These are phyloP conservation scores for Neogale vison DNA, from an alignment of 2,113 vertebrate species.

Conservation along the genomic window DNA sequence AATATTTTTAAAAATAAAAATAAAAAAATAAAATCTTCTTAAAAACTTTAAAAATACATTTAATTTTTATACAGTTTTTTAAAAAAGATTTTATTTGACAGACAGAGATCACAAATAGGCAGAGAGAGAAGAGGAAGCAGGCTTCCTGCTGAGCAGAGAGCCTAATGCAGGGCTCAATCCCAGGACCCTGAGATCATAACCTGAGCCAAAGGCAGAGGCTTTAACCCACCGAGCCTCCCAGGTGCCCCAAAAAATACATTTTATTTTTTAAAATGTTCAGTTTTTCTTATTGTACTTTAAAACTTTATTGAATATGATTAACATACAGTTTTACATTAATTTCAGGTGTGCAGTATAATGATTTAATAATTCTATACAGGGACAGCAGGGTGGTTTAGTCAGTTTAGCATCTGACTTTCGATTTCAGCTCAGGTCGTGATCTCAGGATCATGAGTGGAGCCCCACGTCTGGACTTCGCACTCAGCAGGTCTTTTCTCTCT, in stretches of 20 bases:
- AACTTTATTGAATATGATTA: not conserved
- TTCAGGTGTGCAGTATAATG: not conserved
- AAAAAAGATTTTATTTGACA: too few relatives aligned
- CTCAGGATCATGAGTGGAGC: not conserved
- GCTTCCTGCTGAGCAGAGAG: too few relatives aligned
- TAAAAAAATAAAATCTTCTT: too few relatives aligned
- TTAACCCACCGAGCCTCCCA: too few relatives aligned
- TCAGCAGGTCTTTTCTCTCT: not conserved
- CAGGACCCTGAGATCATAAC: too few relatives aligned
- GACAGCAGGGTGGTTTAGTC: not conserved
- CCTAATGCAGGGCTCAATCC: too few relatives aligned
- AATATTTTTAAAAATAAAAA: too few relatives aligned
- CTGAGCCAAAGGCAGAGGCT: too few relatives aligned
- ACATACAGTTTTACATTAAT: not conserved
- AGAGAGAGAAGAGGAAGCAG: too few relatives aligned
- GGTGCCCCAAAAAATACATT: not conserved
- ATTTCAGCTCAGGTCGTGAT: not conserved
- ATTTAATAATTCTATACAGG: not conserved
- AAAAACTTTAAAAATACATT: too few relatives aligned
- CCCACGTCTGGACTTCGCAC: not conserved
- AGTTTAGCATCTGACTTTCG: not conserved
- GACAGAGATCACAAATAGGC: too few relatives aligned
- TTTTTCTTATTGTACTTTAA: not conserved
- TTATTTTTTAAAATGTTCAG: not conserved
- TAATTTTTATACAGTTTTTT: too few relatives aligned